Percentiles rank a stretch among this genome's conserved stretches.
Evolutionary conservation across 1,140 invertebrate genomes (phyloP).

Genomic region (Pissodes strobi): DNA sequence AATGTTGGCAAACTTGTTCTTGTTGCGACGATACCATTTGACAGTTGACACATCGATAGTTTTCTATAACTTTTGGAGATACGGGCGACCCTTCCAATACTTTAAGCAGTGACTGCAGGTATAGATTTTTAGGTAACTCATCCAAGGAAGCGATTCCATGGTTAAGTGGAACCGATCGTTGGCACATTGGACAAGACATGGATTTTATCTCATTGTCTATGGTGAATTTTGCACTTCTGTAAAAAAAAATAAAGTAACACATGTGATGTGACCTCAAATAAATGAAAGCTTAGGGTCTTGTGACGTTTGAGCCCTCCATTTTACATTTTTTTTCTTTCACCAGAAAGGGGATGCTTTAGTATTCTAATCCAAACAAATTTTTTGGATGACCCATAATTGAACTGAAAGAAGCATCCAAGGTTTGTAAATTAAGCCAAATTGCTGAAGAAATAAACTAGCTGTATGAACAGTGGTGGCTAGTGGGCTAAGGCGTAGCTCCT

Average conservation of each 20-base stretch:
- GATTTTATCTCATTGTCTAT: slow-evolving; percentile 20
- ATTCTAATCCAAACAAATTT: too few relatives aligned
- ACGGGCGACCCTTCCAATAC: slow-evolving; percentile 46
- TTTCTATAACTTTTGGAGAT: slow-evolving; percentile 38
- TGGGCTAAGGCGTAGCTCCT: too few relatives aligned
- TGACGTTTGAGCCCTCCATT: too few relatives aligned
- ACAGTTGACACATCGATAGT: slow-evolving; percentile 54
- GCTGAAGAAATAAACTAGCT: too few relatives aligned
- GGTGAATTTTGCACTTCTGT: slow-evolving; percentile 7
- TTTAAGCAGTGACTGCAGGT: slow-evolving; percentile 61
- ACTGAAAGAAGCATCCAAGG: too few relatives aligned
- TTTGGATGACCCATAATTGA: too few relatives aligned
- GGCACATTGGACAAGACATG: slow-evolving; percentile 47
- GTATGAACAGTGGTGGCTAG: too few relatives aligned
- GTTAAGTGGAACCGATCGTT: slow-evolving; percentile 51
- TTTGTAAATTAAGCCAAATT: too few relatives aligned
- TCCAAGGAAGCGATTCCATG: slow-evolving; percentile 55
- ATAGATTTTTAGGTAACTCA: slow-evolving; percentile 62
- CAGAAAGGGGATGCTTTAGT: too few relatives aligned
- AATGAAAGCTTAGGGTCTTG: neutral
- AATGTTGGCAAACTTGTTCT: slow-evolving; percentile 60
- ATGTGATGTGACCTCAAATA: neutral
- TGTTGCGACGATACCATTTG: slow-evolving; percentile 57
- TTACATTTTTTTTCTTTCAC: too few relatives aligned
- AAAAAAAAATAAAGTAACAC: neutral